Conservation (phyloP, 2,888 invertebrate species). For the Torymus auratus region DNA sequence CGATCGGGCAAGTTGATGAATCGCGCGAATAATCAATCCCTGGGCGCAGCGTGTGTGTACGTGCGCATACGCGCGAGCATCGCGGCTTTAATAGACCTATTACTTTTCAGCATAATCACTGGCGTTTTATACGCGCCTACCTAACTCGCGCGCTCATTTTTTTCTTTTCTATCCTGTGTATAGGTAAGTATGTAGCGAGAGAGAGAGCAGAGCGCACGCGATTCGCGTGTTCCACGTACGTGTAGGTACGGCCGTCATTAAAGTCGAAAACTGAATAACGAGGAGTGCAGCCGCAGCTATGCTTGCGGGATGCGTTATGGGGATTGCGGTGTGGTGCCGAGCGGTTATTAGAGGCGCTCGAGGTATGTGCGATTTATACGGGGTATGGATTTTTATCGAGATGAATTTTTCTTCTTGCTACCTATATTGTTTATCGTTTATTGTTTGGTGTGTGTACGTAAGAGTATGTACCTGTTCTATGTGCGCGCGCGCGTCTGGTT, state of each 20-base stretch:
- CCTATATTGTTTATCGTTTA: too few relatives aligned
- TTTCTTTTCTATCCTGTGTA: neutral
- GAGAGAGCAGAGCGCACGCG: constrained; percentile 14
- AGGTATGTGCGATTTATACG: too few relatives aligned
- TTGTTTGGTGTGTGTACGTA: too few relatives aligned
- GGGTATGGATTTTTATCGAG: too few relatives aligned
- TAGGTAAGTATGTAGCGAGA: too few relatives aligned
- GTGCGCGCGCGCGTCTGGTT: too few relatives aligned
- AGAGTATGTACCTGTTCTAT: too few relatives aligned
- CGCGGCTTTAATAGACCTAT: constrained; percentile 53
- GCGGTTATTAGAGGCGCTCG: too few relatives aligned
- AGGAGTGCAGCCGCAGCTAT: neutral
- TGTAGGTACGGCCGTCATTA: constrained; percentile 31
- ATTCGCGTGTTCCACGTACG: constrained; percentile 17
- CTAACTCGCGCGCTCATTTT: constrained; percentile 8
- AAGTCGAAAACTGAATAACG: constrained; percentile 48
- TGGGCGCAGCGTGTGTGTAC: neutral
- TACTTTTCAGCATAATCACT: constrained; percentile 54
- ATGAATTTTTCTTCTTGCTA: too few relatives aligned
- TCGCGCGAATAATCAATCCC: constrained; percentile 42
- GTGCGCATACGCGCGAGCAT: constrained; percentile 23
- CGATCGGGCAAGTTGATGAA: constrained; percentile 22
- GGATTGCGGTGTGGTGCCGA: too few relatives aligned
- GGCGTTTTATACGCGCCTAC: constrained; percentile 19
- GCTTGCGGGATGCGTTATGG: constrained; percentile 5